These are phyloP conservation scores for Trachemys scripta DNA, from an alignment of 2,113 vertebrate genomes.

Conservation along the genomic window DNA sequence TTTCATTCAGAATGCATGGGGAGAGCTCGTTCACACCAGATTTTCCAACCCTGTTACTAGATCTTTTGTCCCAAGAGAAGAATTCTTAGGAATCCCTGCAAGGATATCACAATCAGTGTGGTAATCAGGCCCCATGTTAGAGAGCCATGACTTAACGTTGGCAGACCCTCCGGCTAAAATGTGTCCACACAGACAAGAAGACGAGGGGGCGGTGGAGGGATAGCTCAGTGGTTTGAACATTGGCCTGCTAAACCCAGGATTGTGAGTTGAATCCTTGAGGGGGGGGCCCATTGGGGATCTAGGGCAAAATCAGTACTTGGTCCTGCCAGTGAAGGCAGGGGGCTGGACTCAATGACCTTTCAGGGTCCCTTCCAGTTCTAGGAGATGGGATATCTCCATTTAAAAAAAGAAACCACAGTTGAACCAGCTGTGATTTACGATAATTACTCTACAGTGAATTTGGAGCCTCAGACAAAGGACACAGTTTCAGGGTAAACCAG, in stretches of 20 bases:
- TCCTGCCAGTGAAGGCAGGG: too few relatives aligned
- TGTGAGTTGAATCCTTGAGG: too few relatives aligned
- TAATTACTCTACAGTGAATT: not conserved
- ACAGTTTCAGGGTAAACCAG: not conserved
- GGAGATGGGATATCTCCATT: too few relatives aligned
- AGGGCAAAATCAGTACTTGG: too few relatives aligned
- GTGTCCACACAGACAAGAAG: not conserved
- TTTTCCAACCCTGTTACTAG: constrained; percentile 68
- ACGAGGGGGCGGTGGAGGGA: too few relatives aligned
- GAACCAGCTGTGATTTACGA: not conserved
- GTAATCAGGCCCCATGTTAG: constrained; percentile 49
- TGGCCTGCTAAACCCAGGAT: too few relatives aligned
- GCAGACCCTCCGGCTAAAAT: not conserved
- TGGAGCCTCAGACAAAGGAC: not conserved
- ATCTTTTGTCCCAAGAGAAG: constrained; percentile 70
- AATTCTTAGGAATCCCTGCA: constrained; percentile 43
- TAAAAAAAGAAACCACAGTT: not conserved
- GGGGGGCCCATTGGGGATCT: too few relatives aligned
- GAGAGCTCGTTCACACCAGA: constrained; percentile 58
- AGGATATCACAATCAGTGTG: constrained; percentile 48
- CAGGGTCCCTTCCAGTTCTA: too few relatives aligned
- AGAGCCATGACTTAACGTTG: not conserved
- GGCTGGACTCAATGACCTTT: too few relatives aligned
- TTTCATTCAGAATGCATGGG: not conserved
- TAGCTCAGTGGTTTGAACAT: too few relatives aligned